Evolutionary conservation across 2,113 vertebrate genomes (phyloP).

Genomic region (Pomatorhinus ruficollis): DNA sequence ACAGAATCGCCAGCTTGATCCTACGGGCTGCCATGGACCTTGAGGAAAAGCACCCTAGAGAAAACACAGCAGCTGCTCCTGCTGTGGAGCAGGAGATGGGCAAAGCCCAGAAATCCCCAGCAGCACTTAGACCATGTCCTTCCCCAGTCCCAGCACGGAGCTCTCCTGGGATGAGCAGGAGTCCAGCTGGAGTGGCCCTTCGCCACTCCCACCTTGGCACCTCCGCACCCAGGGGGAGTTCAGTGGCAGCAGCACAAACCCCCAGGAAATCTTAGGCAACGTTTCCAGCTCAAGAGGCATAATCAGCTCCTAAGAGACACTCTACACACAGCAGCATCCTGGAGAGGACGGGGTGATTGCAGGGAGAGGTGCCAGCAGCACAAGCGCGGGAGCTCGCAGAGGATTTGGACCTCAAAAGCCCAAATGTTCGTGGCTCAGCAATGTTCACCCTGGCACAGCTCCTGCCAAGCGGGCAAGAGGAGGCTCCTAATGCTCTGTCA

Average conservation of each 20-base stretch:
- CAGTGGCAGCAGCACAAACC: not conserved
- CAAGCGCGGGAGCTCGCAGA: not conserved
- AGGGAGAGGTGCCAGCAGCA: not conserved
- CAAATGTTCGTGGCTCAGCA: constrained; percentile 8
- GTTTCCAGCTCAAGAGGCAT: not conserved
- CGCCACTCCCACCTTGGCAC: not conserved
- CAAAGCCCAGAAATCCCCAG: not conserved
- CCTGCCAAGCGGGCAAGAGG: not conserved
- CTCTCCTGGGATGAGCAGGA: not conserved
- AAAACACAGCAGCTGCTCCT: not conserved
- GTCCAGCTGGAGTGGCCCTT: not conserved
- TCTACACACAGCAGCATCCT: not conserved
- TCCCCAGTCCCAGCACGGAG: not conserved
- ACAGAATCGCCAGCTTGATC: not conserved
- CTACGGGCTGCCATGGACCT: not conserved
- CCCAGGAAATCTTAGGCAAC: not conserved
- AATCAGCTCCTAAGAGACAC: constrained; percentile 16
- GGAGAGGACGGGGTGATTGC: not conserved
- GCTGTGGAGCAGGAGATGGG: not conserved
- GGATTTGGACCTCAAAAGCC: constrained; percentile 5
- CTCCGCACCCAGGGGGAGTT: not conserved
- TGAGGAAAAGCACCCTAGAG: not conserved
- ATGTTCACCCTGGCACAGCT: not conserved
- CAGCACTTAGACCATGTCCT: not conserved
- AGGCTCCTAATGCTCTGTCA: constrained; percentile 19